Base-by-base conservation (phyloP, 2,113 vertebrate species). In the Paramormyrops kingsleyae region DNA sequence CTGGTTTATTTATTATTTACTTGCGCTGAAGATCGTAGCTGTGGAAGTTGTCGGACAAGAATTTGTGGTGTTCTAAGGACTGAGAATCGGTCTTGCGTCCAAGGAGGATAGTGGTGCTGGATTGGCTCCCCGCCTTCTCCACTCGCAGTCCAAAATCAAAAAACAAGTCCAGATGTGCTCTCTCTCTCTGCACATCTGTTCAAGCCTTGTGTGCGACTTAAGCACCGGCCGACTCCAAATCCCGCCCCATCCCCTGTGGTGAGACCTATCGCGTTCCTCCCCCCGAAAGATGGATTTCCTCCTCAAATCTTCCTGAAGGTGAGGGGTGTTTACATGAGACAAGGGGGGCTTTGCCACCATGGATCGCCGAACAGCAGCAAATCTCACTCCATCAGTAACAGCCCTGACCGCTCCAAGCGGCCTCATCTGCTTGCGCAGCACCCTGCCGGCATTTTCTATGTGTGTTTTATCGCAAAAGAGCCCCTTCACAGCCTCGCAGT, bases 381-480 rank as follows among this genome's bases (percentile, higher is more conserved):
- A 85, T 92, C 92, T 50, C 47, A 86, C 46, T 90, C 87, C 91
- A 91, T 93, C 92, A 92, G 92, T 91, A 94, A 92, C 90, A 89
- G 91, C 92, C 91, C 92, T 91, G 86, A 91, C 90, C 74, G 87
- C 86, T 92, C 92, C 90, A 91, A 89, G 91, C 86, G 15, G 24
- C 53, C 92, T 94, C 91, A 93, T 94, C 91, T 90, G 85, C 90
- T 94, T 94, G 90, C 91, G 91, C 39, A 70, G 52, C 90, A 89
- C 44, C 49, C 42, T 87, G 59, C 42, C 6, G 17, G n/a, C 27
- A 52, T 77, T 90, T 17, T 90, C 89, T 91, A 94, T 92, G 95
- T 91, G 94, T 93, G 94, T 92, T 91, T 94, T 92, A 93, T 92
- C 92, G 90, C 94, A 94, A 95, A 95, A 93, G 91, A 95, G 92